These are phyloP conservation scores for Meriones unguiculatus DNA, from an alignment of 2,113 vertebrate genomes.

Conservation along the genomic window DNA sequence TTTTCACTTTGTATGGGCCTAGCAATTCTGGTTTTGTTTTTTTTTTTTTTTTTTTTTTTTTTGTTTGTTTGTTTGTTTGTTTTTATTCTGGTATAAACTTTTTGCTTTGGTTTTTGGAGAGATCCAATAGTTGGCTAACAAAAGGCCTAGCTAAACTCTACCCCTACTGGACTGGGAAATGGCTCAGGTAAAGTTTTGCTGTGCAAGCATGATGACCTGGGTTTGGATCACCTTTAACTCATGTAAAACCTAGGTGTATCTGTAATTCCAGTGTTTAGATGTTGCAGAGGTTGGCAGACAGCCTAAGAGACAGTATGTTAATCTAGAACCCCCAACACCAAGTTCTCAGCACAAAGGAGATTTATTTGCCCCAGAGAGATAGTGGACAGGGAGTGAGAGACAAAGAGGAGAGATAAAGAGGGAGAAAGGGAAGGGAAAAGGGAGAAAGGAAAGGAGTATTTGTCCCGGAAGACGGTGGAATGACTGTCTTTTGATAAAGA, in stretches of 20 bases:
- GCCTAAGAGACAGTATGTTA: too few relatives aligned
- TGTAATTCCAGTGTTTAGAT: neutral
- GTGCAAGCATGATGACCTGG: neutral
- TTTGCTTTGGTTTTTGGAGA: constrained; percentile 9
- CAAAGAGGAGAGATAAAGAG: too few relatives aligned
- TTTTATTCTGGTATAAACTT: neutral
- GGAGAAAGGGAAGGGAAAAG: too few relatives aligned
- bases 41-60: neutral
- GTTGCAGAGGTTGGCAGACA: neutral
- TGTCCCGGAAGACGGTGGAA: too few relatives aligned
- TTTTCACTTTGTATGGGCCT: constrained; percentile 35
- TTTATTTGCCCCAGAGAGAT: too few relatives aligned
- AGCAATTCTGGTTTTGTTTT: neutral
- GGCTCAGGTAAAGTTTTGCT: neutral
- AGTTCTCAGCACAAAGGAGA: too few relatives aligned
- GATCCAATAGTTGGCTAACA: neutral
- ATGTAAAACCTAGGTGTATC: neutral
- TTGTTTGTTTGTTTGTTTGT: neutral
- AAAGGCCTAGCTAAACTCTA: neutral
- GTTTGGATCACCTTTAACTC: neutral
- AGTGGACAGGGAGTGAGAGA: too few relatives aligned
- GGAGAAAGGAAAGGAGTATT: too few relatives aligned
- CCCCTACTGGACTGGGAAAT: neutral
- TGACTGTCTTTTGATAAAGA: too few relatives aligned
- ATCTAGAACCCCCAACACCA: too few relatives aligned